Percentiles rank a stretch among this genome's conserved stretches.
Conservation (phyloP, 1,140 invertebrate genomes). For the Lordiphosa collinella region DNA sequence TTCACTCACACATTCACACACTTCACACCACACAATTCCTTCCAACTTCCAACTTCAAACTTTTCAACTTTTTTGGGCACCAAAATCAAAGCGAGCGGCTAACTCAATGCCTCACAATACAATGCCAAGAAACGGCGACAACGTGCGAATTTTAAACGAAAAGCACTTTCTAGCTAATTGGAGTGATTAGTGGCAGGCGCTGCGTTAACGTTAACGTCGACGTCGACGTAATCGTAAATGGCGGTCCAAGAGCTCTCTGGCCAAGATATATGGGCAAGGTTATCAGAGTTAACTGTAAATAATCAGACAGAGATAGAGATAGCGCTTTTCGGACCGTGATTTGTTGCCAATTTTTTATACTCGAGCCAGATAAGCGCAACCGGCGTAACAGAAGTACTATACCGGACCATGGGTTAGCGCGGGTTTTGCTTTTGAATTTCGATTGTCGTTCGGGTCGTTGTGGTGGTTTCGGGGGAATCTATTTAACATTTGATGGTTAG, state of each 20-base stretch:
- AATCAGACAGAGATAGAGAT: constrained; percentile 47
- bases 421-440: too few relatives aligned
- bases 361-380: neutral
- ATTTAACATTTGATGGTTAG: too few relatives aligned
- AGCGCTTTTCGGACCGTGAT: neutral
- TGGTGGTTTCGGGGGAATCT: too few relatives aligned
- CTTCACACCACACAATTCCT: neutral
- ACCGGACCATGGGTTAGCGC: too few relatives aligned
- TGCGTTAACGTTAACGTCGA: constrained; percentile 18
- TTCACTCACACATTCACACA: constrained; percentile 10
- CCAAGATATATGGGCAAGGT: constrained; percentile 57
- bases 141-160: constrained; percentile 78
- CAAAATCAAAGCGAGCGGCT: constrained; percentile 37
- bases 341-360: neutral
- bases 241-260: constrained; percentile 40
- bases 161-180: constrained; percentile 76
- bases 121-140: constrained; percentile 79
- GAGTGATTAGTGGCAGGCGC: constrained; percentile 69
- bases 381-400: neutral
- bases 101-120: constrained; percentile 50
- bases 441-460: too few relatives aligned
- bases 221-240: constrained; percentile 38
- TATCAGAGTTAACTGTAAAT: constrained; percentile 62
- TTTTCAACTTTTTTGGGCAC: neutral
- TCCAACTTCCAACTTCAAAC: neutral